Base-by-base conservation (phyloP, 2,797 vertebrate species). In the Lophius americanus region DNA sequence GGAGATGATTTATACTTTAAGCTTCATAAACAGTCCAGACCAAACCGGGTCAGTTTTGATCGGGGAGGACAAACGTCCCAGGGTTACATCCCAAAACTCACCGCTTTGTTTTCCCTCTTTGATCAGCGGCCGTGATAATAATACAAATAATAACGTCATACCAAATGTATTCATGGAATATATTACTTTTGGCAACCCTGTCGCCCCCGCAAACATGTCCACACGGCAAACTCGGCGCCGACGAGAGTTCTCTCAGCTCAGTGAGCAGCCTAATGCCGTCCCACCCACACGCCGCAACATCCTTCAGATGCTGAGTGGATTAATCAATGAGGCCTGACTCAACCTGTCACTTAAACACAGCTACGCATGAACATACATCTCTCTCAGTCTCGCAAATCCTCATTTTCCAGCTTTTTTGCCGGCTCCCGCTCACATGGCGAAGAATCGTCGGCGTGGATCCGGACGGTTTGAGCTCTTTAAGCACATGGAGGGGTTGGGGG, bases 251-350 rank as follows among this genome's bases (percentile, higher is more conserved):
- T 57, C 57, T 61, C 63, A 62, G 63, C 58, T 60, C 58, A 78
- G 42, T 71, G 47, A 79, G 54, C 60, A 63, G 53, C 61, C 47
- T 64, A 46, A 74, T 64, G 57, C 50, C 51, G 72, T 67, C 60
- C 70, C 54, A 60, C 70, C 59, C 76, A 79, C 75, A 62, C 59
- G 48, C 11, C 58, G 14, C 83, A 86, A 23, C 23, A 86, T 79
- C 75, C 75, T 70, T 77, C 61, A 70, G 79, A 79, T 75, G 73
- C 74, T 83, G 71, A 51, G 76, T 82, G 71, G 85, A 79, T 87
- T 82, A 60, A 89, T 88, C 82, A 86, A 85, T 81, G 78, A 80
- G 75, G 69, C 73, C 60, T 71, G 68, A 77, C 68, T 73, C 66
- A 73, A 77, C 67, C 69, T 70, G 82, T 81, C 78, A 84, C 70